Evolutionary conservation across 2,113 vertebrate genomes (phyloP), one percentile per base, ranked within the genome.

Genomic region (Rafetus swinhoei): DNA sequence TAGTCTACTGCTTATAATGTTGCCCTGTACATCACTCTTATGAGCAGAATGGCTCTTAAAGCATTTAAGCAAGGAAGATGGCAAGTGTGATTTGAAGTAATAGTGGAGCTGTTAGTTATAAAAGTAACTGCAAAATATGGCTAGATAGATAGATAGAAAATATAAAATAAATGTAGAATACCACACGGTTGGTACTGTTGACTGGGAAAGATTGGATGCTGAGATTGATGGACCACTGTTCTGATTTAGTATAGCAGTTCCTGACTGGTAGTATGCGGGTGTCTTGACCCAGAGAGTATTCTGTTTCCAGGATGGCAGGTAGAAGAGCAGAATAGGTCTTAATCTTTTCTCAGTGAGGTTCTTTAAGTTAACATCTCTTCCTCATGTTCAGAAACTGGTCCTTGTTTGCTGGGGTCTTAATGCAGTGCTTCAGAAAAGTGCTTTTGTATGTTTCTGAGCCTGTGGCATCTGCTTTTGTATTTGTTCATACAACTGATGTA

Each of bases 261-360:
- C 18, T 22, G 81, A 62, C 19, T 93, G 60, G 54, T 88, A 45
- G 24, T 83, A 82, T 81, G 52, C 21, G 25, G 76, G 56, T 76
- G 22, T 25, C 18, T 76, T 50, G 81, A 94, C n/a, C 60, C 81
- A 81, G 85, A 32, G 50, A 24, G 7, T 85, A 6, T 69, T 95
- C 50, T 86, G 6, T 83, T 92, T 93, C 79, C 32, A 90, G 69
- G 81, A 50, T 25, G 39, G 39, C 21, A 50, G 39, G 1, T 52
- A 91, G 80, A 93, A n/a, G 29, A 94, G n/a, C 29, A 95, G 57
- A 91, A 90, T 85, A 13, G 65, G 79, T 92, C 93, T 95, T 90
- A 90, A 90, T 93, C 55, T 6, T 45, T 82, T 7, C 50, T 95
- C 74, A 90, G 53, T 24, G 25, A 18, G 50, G 16, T 93, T 95